phyloP scores from a whole-genome alignment of 2,797 vertebrate genomes.

The Sebastes hopkinsi region DNA sequence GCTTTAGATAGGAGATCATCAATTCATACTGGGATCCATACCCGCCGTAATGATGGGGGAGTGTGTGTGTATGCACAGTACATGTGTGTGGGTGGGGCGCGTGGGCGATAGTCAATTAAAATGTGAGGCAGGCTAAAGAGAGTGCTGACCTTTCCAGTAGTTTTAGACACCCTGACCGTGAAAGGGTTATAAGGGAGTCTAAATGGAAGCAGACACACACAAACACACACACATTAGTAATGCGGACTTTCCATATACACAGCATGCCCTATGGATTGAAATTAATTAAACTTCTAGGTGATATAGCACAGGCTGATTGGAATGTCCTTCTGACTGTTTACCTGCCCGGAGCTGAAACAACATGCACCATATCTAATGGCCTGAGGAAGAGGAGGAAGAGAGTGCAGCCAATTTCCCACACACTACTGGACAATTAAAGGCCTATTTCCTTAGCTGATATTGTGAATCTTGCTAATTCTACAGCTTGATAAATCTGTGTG shows the following conservation, averaged over 20 bases:
- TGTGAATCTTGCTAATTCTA: slow-evolving; percentile 35
- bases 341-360: slow-evolving; percentile 69
- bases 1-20: slow-evolving; percentile 81
- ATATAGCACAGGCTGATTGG: slow-evolving; percentile 70
- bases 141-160: slow-evolving; percentile 84
- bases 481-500: slow-evolving; percentile 43
- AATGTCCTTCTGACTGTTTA: slow-evolving; percentile 75
- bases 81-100: slow-evolving; percentile 15
- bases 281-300: slow-evolving; percentile 76
- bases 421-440: slow-evolving; percentile 52
- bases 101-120: slow-evolving; percentile 84
- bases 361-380: slow-evolving; percentile 64
- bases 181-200: slow-evolving; percentile 72
- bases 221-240: slow-evolving; percentile 40
- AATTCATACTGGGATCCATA: slow-evolving; percentile 82
- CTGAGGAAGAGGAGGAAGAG: slow-evolving; percentile 45
- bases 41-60: slow-evolving; percentile 67
- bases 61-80: slow-evolving; percentile 48
- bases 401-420: background rate
- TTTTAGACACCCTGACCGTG: slow-evolving; percentile 75
- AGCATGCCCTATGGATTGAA: slow-evolving; percentile 68
- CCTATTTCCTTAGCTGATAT: slow-evolving; percentile 35
- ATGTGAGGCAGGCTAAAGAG: slow-evolving; percentile 82
- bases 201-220: slow-evolving; percentile 68
- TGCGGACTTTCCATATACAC: slow-evolving; percentile 43